Conservation (phyloP, 1,140 invertebrate species). For the Delia radicum region DNA sequence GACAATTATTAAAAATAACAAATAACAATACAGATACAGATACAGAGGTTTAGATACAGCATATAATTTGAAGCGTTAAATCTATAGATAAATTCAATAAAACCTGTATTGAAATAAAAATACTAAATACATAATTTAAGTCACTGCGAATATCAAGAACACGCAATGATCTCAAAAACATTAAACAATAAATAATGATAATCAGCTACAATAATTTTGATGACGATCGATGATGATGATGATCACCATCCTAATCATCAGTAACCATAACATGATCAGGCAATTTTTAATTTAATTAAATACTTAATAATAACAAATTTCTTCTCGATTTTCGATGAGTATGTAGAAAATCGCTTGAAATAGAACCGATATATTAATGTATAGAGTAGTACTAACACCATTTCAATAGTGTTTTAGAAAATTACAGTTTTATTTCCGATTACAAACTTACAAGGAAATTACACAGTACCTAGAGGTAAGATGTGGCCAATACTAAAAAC, state of each 20-base stretch:
- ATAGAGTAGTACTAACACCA: no score
- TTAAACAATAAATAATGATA: background rate
- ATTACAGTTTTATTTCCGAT: no score
- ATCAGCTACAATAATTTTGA: background rate
- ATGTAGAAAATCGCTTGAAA: no score
- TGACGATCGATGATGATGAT: background rate
- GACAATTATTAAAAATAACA: background rate
- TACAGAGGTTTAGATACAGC: background rate
- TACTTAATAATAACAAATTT: no score
- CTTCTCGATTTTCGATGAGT: no score
- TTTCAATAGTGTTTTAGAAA: no score
- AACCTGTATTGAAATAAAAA: background rate
- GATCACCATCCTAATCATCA: background rate
- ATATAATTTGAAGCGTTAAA: background rate
- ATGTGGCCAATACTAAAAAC: no score
- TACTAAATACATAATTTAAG: background rate
- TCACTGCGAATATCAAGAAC: background rate
- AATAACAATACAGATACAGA: background rate
- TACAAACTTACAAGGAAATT: no score
- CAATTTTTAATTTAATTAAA: background rate
- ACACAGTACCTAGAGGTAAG: no score
- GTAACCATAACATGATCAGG: background rate
- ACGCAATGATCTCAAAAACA: background rate
- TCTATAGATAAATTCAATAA: background rate
- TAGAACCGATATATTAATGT: no score